Percentiles rank a stretch among this genome's conserved stretches.
Evolutionary conservation across 2,113 vertebrate species (phyloP).

Genomic region (Phodopus roborovskii): DNA sequence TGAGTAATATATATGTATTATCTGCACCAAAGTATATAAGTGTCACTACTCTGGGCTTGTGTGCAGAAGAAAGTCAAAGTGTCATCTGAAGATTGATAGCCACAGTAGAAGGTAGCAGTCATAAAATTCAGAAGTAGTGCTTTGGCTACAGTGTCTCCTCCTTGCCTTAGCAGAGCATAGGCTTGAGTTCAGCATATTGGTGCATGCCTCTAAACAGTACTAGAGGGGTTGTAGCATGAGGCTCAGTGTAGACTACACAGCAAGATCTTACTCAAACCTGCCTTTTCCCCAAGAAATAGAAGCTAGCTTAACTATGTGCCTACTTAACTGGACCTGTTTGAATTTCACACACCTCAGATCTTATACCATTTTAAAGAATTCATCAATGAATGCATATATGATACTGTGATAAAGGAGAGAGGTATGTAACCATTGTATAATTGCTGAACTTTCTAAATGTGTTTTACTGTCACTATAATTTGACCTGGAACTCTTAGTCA

Average conservation of each 20-base stretch:
- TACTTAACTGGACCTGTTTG: not conserved
- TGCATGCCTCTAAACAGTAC: not conserved
- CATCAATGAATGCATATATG: not conserved
- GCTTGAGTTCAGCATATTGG: not conserved
- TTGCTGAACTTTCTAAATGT: conserved; percentile 42
- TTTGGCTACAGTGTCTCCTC: not conserved
- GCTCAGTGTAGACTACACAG: not conserved
- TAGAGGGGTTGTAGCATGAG: no score
- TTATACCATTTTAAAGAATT: not conserved
- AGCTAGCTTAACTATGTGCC: not conserved
- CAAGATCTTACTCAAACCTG: not conserved
- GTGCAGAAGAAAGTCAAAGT: not conserved
- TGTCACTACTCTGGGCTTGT: not conserved
- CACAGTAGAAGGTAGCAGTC: not conserved
- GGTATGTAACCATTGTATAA: conserved; percentile 22
- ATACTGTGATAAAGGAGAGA: not conserved
- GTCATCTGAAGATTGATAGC: not conserved
- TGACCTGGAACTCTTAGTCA: conserved; percentile 41
- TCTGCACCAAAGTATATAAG: not conserved
- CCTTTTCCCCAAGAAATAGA: not conserved
- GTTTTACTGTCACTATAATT: conserved; percentile 9
- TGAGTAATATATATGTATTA: not conserved
- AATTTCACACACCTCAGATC: conserved; percentile 41
- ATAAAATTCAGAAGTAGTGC: not conserved
- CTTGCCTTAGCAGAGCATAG: not conserved